These are phyloP conservation scores for Anoplolepis gracilipes DNA, from an alignment of 1,140 invertebrate genomes.

Conservation along the genomic window DNA sequence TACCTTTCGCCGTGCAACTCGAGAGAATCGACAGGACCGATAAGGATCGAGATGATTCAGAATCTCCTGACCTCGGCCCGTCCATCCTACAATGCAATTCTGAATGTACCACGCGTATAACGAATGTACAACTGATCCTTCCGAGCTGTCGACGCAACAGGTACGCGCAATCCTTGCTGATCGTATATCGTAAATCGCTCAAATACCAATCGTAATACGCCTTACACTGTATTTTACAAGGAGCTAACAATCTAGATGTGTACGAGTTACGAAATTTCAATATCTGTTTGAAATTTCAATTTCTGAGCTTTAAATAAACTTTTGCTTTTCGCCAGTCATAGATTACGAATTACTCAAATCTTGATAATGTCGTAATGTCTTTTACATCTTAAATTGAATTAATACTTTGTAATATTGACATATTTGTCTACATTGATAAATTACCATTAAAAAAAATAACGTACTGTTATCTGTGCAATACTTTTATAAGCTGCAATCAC, in stretches of 20 bases:
- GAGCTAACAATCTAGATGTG: neutral
- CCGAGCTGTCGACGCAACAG: constrained; percentile 31
- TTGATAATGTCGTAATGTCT: neutral
- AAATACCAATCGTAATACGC: constrained; percentile 27
- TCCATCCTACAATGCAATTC: constrained; percentile 55
- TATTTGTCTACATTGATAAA: neutral
- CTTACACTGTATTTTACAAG: neutral
- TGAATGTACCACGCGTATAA: constrained; percentile 31
- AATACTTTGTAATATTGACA: neutral
- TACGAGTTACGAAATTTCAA: constrained; percentile 1
- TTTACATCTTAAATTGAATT: neutral
- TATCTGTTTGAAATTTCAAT: neutral
- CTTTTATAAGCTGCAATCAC: neutral
- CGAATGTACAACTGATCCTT: constrained; percentile 16
- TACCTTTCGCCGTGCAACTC: constrained; percentile 71
- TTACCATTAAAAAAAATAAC: neutral
- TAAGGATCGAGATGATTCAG: constrained; percentile 73
- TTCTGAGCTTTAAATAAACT: neutral
- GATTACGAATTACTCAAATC: neutral
- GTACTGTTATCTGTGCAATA: neutral
- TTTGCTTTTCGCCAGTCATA: neutral
- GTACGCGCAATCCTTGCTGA: constrained; percentile 26
- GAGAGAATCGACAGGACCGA: constrained; percentile 69
- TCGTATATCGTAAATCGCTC: constrained; percentile 28
- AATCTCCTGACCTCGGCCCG: constrained; percentile 66